Base-by-base conservation (phyloP, 2,113 vertebrate genomes). In the Polypterus bichir region DNA sequence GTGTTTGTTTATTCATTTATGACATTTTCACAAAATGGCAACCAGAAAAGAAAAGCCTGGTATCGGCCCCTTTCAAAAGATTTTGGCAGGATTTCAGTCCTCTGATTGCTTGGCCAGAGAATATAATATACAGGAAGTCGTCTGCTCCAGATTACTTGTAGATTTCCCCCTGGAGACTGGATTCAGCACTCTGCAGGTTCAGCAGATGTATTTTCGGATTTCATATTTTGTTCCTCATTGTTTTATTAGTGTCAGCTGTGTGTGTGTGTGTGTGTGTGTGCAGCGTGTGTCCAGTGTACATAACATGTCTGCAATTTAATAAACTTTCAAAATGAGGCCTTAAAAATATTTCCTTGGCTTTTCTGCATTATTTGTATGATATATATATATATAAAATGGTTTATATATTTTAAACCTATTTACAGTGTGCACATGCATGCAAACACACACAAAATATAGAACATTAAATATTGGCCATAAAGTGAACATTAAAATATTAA, bases 71-170 rank as follows among this genome's bases (percentile, higher is more conserved):
- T 63, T 65, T 49, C 59, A 2, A 1, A 61, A 56, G 65, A 53
- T 57, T 77, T 74, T 81, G 77, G 78, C 78, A 63, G 72, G 63
- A 62, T 71, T 74, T 82, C 74, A 73, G 63, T 54, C 65, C 56
- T 66, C 67, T 69, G 64, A 75, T 65, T 54, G 53, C 69, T 9
- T 8, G 71, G 63, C 71, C 73, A 76, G 73, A 73, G 68, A 71
- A 68, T 48, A 77, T 74, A 73, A 75, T 81, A 75, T 57, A 66
- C 65, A 68, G 62, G 66, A 74, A 67, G 69, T 54, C 56, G 64
- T 67, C 69, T 68, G 45, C 63, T 64, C 61, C 71, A 55, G 61
- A 57, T 64, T 65, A 64, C 61, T 61, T 58, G 66, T 49, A 60
- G 48, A 59, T 57, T 46, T 51, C 27, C 2, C 27, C 2, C 59